A percentile compares a stretch with the other conserved stretches of the same genome.
Evolutionary conservation across 64 coral and sea anemone species (phyloP).

Genomic region (Acropora tenuis): DNA sequence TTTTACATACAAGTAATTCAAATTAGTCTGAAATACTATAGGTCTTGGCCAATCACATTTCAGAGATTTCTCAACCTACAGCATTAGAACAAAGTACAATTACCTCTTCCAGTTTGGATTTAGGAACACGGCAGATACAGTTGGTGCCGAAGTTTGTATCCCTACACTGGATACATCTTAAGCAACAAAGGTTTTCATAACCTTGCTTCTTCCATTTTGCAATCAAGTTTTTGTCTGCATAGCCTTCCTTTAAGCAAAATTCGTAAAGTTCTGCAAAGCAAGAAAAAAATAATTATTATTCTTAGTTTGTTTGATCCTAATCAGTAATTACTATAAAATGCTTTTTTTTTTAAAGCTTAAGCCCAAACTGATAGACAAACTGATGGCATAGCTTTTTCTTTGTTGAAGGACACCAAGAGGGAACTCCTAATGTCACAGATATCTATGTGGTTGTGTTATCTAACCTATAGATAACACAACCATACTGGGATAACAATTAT

Average conservation of each 20-base stretch:
- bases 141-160: slow-evolving; percentile 98
- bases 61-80: too few relatives aligned
- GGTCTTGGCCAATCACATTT: too few relatives aligned
- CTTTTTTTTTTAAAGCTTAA: not conserved
- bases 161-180: slow-evolving; percentile 94
- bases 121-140: slow-evolving; percentile 97
- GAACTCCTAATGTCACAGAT: too few relatives aligned
- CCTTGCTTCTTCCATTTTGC: slow-evolving; percentile 99
- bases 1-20: too few relatives aligned
- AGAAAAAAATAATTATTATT: not conserved
- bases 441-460: too few relatives aligned
- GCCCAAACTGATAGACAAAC: too few relatives aligned
- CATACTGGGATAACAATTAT: too few relatives aligned
- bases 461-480: too few relatives aligned
- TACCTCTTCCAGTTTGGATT: slow-evolving; percentile 98
- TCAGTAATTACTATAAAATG: too few relatives aligned
- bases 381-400: too few relatives aligned
- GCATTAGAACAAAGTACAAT: not conserved
- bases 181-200: slow-evolving; percentile 98
- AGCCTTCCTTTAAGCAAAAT: slow-evolving; percentile 94
- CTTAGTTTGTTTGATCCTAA: not conserved
- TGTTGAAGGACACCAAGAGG: too few relatives aligned
- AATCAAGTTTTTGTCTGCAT: slow-evolving; percentile 99
- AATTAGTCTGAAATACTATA: too few relatives aligned
- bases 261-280: slow-evolving; percentile 87